These are phyloP conservation scores for Glaucomys volans DNA, from an alignment of 2,113 vertebrate species.

Conservation along the genomic window DNA sequence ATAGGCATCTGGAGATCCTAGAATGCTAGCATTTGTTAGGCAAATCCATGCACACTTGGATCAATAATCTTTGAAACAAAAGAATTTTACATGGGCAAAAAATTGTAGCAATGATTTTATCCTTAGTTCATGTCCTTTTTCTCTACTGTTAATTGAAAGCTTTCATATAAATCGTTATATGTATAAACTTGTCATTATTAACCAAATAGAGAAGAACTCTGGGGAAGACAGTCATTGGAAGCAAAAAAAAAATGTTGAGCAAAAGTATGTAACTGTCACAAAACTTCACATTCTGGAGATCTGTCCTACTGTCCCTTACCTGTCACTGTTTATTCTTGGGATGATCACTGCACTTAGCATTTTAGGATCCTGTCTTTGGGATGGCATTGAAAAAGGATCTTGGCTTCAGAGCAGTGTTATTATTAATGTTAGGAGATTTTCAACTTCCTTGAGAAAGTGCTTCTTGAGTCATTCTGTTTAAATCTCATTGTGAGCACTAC, in stretches of 20 bases:
- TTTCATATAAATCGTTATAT: neutral
- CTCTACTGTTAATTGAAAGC: neutral
- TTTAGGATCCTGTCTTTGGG: neutral
- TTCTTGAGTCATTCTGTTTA: neutral
- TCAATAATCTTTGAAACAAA: neutral
- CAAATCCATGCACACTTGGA: neutral
- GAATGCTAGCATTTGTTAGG: neutral
- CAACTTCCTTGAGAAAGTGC: neutral
- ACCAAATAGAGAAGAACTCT: neutral
- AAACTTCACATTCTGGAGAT: neutral
- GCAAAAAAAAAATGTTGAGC: neutral
- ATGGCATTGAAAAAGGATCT: neutral
- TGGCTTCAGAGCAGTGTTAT: neutral
- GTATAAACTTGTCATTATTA: neutral
- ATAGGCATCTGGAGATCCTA: neutral
- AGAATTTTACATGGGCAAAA: neutral
- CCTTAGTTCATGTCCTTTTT: neutral
- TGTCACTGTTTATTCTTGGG: neutral
- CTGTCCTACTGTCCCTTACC: neutral
- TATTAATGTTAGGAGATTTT: neutral
- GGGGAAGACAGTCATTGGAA: neutral
- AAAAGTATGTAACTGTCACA: neutral
- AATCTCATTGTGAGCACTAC: neutral
- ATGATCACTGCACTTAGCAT: neutral
- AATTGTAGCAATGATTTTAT: neutral